phyloP scores from a whole-genome alignment of 2,888 invertebrate species.

The Mongoloraphidia duomilia region DNA sequence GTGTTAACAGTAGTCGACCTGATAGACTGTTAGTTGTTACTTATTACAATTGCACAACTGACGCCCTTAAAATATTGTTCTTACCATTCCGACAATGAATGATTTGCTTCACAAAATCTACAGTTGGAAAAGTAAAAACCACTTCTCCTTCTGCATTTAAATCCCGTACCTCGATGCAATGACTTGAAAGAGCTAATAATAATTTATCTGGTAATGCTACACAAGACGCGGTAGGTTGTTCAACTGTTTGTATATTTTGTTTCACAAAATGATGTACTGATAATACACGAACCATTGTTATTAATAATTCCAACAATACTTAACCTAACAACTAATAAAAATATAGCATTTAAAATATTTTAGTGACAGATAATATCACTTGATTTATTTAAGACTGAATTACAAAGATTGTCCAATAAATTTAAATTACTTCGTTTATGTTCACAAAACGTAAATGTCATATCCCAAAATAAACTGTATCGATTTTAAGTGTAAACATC shows the following conservation, averaged over 20 bases:
- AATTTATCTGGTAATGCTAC: slow-evolving; percentile 42
- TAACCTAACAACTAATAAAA: background rate
- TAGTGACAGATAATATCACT: no score
- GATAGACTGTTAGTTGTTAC: no score
- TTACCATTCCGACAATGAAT: slow-evolving; percentile 50
- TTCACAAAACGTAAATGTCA: no score
- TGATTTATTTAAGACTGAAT: no score
- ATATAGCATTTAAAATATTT: background rate
- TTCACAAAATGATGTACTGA: slow-evolving; percentile 53
- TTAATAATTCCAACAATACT: background rate
- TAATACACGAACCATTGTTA: slow-evolving; percentile 49
- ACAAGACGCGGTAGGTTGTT: slow-evolving; percentile 49
- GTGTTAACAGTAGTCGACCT: no score
- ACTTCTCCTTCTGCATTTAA: slow-evolving; percentile 24
- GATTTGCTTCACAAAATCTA: slow-evolving; percentile 52
- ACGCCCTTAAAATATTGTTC: slow-evolving; percentile 3
- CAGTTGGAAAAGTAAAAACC: slow-evolving; percentile 53
- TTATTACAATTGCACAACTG: background rate
- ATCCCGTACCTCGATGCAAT: slow-evolving; percentile 44
- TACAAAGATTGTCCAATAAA: no score
- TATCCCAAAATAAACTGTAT: no score
- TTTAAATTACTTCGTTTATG: no score
- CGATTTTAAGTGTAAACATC: no score
- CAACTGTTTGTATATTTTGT: slow-evolving; percentile 47
- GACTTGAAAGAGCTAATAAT: slow-evolving; percentile 43